phyloP scores from a whole-genome alignment of 1,140 invertebrate genomes.

The Drosophila kurseongensis region DNA sequence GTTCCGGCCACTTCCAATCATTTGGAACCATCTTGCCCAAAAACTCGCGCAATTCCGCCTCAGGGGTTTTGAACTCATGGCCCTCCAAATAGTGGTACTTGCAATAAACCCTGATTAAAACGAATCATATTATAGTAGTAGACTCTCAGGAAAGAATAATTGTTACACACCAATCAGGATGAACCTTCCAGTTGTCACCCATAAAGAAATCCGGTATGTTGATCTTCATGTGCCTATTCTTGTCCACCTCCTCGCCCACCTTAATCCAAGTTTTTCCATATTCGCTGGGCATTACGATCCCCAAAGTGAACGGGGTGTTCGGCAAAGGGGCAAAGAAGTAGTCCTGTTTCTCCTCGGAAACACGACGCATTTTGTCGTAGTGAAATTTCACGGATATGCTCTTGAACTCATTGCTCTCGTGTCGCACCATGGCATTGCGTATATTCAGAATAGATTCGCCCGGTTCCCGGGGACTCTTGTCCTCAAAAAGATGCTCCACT shows the following conservation, averaged over 20 bases:
- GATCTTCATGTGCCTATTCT: conserved; percentile 88
- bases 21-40: conserved; percentile 87
- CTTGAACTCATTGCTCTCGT: conserved; percentile 88
- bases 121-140: not conserved
- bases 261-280: conserved; percentile 92
- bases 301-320: conserved; percentile 92
- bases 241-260: conserved; percentile 89
- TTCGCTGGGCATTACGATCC: conserved; percentile 90
- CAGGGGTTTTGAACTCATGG: conserved; percentile 89
- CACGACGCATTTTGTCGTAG: conserved; percentile 92
- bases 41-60: conserved; percentile 91
- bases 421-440: conserved; percentile 90
- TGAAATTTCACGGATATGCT: conserved; percentile 91
- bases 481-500: conserved; percentile 94
- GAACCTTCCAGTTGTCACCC: conserved; percentile 92
- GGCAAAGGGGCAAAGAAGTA: conserved; percentile 93
- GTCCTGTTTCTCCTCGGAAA: conserved; percentile 91
- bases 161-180: conserved; percentile 91
- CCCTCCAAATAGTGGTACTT: conserved; percentile 93
- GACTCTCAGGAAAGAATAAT: no score
- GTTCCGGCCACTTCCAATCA: conserved; percentile 87
- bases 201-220: conserved; percentile 89
- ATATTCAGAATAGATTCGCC: conserved; percentile 86
- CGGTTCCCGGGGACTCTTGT: conserved; percentile 84
- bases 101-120: conserved; percentile 90